A percentile compares a stretch with the other conserved stretches of the same genome.
Conservation (phyloP, 2,113 vertebrate species). For the Cnemophilus loriae region DNA sequence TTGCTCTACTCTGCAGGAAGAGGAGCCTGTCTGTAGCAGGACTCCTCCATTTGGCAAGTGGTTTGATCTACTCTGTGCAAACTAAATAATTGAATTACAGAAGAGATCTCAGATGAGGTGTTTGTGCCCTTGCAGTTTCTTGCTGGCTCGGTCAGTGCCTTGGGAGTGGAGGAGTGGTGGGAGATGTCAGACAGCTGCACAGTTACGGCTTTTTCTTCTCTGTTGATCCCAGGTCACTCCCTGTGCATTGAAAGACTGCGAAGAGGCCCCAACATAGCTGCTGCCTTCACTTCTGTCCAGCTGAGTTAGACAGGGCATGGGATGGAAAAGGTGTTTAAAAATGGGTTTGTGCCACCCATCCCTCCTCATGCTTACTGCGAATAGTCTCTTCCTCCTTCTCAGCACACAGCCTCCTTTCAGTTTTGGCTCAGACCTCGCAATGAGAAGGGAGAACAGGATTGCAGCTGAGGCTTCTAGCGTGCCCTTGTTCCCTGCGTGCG, state of each 20-base stretch:
- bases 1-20: not conserved
- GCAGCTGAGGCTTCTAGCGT: not conserved
- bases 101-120: not conserved
- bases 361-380: not conserved
- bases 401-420: not conserved
- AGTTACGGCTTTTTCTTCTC: not conserved
- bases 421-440: not conserved
- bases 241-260: not conserved
- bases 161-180: not conserved
- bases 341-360: not conserved
- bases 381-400: not conserved
- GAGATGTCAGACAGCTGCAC: not conserved
- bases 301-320: not conserved
- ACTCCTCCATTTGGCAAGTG: not conserved
- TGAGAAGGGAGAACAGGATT: not conserved
- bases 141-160: not conserved
- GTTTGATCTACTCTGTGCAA: not conserved
- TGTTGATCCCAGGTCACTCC: not conserved
- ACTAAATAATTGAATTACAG: not conserved
- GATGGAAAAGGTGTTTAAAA: not conserved
- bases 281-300: not conserved
- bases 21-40: not conserved
- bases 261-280: not conserved
- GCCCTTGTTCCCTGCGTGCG: fast-evolving
- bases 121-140: not conserved